These are phyloP conservation scores for Trachelipus rathkii DNA, from an alignment of 1,140 invertebrate genomes.

Conservation along the genomic window DNA sequence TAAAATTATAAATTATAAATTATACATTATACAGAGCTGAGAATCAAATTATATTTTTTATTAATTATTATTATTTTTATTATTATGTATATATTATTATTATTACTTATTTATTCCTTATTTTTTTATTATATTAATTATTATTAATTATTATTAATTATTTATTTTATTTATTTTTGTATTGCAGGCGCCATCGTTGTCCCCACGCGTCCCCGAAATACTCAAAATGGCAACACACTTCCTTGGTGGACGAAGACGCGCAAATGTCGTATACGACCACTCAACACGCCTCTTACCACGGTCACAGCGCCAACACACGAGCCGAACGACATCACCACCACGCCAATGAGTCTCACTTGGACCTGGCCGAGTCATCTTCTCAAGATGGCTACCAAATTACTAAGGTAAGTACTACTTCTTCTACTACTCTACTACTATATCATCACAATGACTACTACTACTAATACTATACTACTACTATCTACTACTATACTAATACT, in stretches of 20 bases:
- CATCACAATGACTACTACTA: too few relatives aligned
- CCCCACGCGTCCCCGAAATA: conserved; percentile 17
- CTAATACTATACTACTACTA: too few relatives aligned
- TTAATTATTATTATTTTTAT: too few relatives aligned
- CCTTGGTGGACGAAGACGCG: conserved; percentile 28
- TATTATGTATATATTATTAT: too few relatives aligned
- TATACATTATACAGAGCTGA: too few relatives aligned
- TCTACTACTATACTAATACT: too few relatives aligned
- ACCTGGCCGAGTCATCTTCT: not conserved
- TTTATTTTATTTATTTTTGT: conserved; percentile 13
- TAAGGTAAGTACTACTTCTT: not conserved
- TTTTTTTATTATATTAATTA: too few relatives aligned
- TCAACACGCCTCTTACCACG: conserved; percentile 23
- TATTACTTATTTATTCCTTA: too few relatives aligned
- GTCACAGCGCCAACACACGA: conserved; percentile 20
- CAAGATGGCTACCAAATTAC: not conserved
- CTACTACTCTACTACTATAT: too few relatives aligned
- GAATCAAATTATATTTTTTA: too few relatives aligned
- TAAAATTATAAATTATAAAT: too few relatives aligned
- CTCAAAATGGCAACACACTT: conserved; percentile 26
- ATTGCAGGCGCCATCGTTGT: conserved; percentile 26
- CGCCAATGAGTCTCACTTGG: not conserved
- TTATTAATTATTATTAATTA: too few relatives aligned
- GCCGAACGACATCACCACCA: conserved; percentile 12
- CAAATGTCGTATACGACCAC: conserved; percentile 27